Conservation (phyloP, 2,797 vertebrate species). For the Catamblyrhynchus diadema region DNA sequence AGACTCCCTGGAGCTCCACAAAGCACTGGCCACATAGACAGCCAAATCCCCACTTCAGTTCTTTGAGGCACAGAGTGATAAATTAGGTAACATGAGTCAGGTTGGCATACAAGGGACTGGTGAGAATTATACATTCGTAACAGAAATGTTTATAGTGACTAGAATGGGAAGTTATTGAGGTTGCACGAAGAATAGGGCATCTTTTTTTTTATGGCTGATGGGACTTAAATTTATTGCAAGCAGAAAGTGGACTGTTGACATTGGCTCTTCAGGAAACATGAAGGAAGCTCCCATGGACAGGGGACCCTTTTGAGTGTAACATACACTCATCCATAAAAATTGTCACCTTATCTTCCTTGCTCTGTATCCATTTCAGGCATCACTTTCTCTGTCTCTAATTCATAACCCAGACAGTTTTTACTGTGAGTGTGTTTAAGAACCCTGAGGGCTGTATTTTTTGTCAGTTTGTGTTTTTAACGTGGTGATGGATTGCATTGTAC, state of each 20-base stretch:
- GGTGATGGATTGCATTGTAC: neutral
- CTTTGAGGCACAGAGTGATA: neutral
- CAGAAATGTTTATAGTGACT: neutral
- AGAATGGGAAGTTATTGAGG: constrained; percentile 8
- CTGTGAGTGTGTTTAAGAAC: neutral
- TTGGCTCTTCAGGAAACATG: neutral
- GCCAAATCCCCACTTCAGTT: neutral
- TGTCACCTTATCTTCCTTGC: neutral
- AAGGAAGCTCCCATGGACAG: constrained; percentile 30
- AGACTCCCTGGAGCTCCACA: constrained; percentile 24
- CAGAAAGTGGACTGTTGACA: constrained; percentile 27
- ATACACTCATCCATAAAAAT: neutral
- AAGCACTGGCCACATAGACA: neutral
- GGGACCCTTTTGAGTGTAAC: neutral
- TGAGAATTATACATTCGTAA: constrained; percentile 17
- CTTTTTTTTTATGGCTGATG: constrained; percentile 29
- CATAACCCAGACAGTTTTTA: constrained; percentile 26
- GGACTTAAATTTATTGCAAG: constrained; percentile 7
- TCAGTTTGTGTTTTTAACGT: constrained; percentile 29
- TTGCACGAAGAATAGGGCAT: constrained; percentile 15
- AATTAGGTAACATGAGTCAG: constrained; percentile 9
- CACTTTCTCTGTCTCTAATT: neutral
- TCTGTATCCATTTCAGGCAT: constrained; percentile 30
- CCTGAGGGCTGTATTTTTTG: constrained; percentile 24
- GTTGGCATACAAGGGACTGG: neutral